These are phyloP conservation scores for Ectropis crepuscularia DNA, from an alignment of 2,888 invertebrate genomes.

Conservation along the genomic window DNA sequence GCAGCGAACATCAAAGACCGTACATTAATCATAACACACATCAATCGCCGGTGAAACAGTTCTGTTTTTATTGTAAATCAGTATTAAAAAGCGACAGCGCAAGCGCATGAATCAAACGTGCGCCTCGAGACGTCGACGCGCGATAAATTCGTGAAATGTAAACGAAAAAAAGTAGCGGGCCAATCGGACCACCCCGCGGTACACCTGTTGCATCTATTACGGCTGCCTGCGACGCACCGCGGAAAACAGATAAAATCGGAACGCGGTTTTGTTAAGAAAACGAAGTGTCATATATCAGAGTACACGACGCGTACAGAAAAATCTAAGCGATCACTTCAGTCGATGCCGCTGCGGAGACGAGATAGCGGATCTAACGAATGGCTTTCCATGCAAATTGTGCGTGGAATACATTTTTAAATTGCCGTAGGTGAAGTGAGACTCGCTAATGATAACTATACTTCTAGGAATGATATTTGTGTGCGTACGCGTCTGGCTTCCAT, in stretches of 20 bases:
- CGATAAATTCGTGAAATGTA: constrained; percentile 80
- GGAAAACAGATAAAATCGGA: constrained; percentile 67
- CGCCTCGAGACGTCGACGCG: constrained; percentile 79
- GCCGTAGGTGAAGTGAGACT: constrained; percentile 62
- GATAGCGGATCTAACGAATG: constrained; percentile 69
- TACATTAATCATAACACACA: constrained; percentile 84
- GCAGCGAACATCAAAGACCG: constrained; percentile 81
- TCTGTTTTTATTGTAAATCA: constrained; percentile 84
- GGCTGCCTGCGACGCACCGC: constrained; percentile 54
- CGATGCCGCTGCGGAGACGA: constrained; percentile 53
- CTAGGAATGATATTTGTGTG: constrained; percentile 66
- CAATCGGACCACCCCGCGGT: constrained; percentile 76
- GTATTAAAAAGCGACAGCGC: constrained; percentile 83
- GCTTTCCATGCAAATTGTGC: constrained; percentile 69
- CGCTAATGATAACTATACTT: constrained; percentile 55
- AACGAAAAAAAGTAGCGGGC: constrained; percentile 71
- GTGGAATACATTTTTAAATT: constrained; percentile 73
- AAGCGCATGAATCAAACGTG: constrained; percentile 79
- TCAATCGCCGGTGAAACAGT: constrained; percentile 81
- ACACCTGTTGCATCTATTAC: constrained; percentile 82
- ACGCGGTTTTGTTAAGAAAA: constrained; percentile 56
- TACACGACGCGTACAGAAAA: constrained; percentile 73
- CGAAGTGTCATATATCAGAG: constrained; percentile 69
- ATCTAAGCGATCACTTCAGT: constrained; percentile 65
- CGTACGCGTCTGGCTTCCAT: constrained; percentile 77